Conservation (phyloP, 1,140 invertebrate genomes). For the Leptopilina boulardi region DNA sequence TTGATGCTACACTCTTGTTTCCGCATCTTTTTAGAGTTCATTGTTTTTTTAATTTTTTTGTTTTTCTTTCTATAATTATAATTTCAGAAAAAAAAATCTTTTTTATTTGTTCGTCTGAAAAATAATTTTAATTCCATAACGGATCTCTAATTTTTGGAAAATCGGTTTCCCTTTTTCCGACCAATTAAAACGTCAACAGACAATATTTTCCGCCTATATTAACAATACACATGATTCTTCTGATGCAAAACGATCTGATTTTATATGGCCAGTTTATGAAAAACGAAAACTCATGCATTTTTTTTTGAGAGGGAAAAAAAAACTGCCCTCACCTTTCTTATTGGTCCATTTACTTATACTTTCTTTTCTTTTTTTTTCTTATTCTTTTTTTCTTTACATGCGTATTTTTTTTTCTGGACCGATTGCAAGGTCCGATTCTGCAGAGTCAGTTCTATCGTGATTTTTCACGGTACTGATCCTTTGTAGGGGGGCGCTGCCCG, state of each 20-base stretch:
- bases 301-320: background rate
- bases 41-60: background rate
- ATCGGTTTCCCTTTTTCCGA: no score
- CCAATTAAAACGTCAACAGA: no score
- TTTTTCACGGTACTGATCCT: slow-evolving; percentile 73
- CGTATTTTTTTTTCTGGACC: slow-evolving; percentile 48
- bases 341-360: background rate
- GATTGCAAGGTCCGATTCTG: slow-evolving; percentile 72
- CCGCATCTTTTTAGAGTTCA: background rate
- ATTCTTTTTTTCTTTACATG: slow-evolving; percentile 33
- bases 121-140: no score
- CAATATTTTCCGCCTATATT: no score
- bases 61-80: no score
- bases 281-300: background rate
- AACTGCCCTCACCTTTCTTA: slow-evolving; percentile 16
- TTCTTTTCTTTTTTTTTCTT: slow-evolving; percentile 29
- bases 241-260: background rate
- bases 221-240: no score
- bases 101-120: no score
- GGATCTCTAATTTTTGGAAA: no score
- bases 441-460: slow-evolving; percentile 71
- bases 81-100: no score
- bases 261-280: background rate
- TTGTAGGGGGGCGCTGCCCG: slow-evolving; percentile 70
- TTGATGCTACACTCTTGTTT: background rate